Evolutionary conservation across 2,888 invertebrate species (phyloP).

Genomic region (Nephrotoma appendiculata): DNA sequence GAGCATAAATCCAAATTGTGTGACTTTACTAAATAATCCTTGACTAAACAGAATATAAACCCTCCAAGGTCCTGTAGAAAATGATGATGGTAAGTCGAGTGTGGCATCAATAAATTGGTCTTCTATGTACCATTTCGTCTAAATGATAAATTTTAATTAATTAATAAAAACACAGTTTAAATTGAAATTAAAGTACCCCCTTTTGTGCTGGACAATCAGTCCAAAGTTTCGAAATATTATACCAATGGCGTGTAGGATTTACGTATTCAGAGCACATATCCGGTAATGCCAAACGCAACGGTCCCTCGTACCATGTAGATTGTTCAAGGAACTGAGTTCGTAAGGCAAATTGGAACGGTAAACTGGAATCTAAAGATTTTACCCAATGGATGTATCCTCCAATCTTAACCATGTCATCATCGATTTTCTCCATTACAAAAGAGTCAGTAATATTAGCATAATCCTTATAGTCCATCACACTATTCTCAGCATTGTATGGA

Average conservation of each 20-base stretch:
- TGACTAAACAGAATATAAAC: background rate
- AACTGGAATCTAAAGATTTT: background rate
- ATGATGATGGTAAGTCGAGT: background rate
- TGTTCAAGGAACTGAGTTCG: background rate
- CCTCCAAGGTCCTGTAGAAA: background rate
- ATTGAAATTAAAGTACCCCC: background rate
- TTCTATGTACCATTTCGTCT: background rate
- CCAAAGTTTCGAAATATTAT: background rate
- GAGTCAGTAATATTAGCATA: background rate
- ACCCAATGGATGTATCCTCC: background rate
- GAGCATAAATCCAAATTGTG: background rate
- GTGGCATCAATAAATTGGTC: background rate
- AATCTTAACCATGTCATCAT: background rate
- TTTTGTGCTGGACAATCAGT: background rate
- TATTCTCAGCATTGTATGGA: background rate
- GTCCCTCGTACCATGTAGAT: background rate
- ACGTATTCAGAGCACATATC: background rate
- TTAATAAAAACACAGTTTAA: no score
- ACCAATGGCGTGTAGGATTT: background rate
- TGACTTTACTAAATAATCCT: background rate
- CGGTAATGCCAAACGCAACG: background rate
- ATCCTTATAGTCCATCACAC: background rate
- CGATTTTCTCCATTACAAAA: background rate
- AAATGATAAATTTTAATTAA: background rate
- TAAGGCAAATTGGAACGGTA: background rate